Evolutionary conservation across 2,888 invertebrate species (phyloP).

Genomic region (Cheilosia soror): DNA sequence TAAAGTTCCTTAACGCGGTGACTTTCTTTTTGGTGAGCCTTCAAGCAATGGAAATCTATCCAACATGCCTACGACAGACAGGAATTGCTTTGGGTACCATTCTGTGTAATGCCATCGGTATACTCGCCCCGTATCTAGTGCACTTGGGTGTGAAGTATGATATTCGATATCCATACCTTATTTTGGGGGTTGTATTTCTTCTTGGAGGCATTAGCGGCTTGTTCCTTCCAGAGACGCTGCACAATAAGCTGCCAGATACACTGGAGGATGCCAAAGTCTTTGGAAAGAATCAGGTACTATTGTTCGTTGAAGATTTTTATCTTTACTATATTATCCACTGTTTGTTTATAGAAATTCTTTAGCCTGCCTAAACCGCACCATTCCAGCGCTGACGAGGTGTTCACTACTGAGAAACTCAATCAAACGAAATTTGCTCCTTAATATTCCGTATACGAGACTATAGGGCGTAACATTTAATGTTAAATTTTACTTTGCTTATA

Average conservation of each 20-base stretch:
- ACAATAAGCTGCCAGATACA: slow-evolving; percentile 87
- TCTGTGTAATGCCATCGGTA: slow-evolving; percentile 85
- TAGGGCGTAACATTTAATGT: slow-evolving; percentile 22
- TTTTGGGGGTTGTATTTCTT: slow-evolving; percentile 83
- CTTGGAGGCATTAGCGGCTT: slow-evolving; percentile 84
- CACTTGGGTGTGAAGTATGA: slow-evolving; percentile 84
- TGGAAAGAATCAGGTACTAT: slow-evolving; percentile 84
- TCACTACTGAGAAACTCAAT: slow-evolving; percentile 78
- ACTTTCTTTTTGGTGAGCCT: slow-evolving; percentile 86
- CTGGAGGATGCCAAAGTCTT: slow-evolving; percentile 86
- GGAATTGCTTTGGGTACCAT: slow-evolving; percentile 87
- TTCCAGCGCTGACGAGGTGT: slow-evolving; percentile 33
- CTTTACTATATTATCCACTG: slow-evolving; percentile 73
- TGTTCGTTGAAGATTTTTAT: slow-evolving; percentile 78
- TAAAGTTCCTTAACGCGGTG: slow-evolving; percentile 85
- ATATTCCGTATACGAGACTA: slow-evolving; percentile 2
- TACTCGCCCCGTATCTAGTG: slow-evolving; percentile 87
- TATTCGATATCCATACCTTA: slow-evolving; percentile 83
- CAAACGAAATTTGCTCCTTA: slow-evolving; percentile 77
- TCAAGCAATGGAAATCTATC: slow-evolving; percentile 88
- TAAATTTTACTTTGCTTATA: slow-evolving; percentile 12
- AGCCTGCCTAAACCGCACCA: slow-evolving; percentile 81
- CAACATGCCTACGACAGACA: slow-evolving; percentile 87
- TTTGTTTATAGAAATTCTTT: slow-evolving; percentile 82
- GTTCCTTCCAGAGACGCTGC: slow-evolving; percentile 87